Base-by-base conservation (phyloP, 1,140 invertebrate genomes). In the Rhysida immarginata region DNA sequence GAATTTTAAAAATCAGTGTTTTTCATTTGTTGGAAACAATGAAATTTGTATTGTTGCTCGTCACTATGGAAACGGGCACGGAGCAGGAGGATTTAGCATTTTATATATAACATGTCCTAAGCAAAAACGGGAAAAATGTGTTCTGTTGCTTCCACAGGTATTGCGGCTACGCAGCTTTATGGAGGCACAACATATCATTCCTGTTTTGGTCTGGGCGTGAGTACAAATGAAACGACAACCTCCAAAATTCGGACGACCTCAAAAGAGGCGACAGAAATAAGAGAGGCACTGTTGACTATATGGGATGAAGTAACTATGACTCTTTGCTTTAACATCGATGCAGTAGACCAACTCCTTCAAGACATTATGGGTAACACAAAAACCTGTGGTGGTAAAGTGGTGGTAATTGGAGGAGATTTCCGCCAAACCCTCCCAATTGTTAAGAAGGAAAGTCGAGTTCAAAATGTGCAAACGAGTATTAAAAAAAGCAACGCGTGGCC, bases 371-470 rank as follows among this genome's bases (percentile, higher is more conserved):
- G n/a, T 11, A 41, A 41, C 35, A 41, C 11, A 11, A n/a, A 41
- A 25, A 62, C 58, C 35, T 69, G 63, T 53, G 62, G 64, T n/a
- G 64, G 66, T 21, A 59, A 58, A 41, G 49, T 60, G 3, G 48
- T 65, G 0, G 21, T 69, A n/a, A 35, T 69, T 1, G 61, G 61
- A 2, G 63, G 66, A 16, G 65, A 67, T 57, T 67, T 64, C 54
- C 50, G 60, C 14, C 65, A 67, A 57, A 58, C 53, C 2, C 35
- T 64, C 8, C 63, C 63, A 21, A 58, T 68, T 29, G 45, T 63
- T 42, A 5, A 20, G 41, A n/a, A 52, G 18, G 61, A 58, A 51
- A 55, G 58, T 23, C 41, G 58, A 42, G 53, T 60, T 11, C 26
- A 59, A 41, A 52, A 57, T 5, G 41, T 68, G 0, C 27, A 62